Percentiles rank a stretch among this genome's conserved stretches.
Conservation (phyloP, 2,797 vertebrate species). For the Yasuhikotakia modesta region DNA sequence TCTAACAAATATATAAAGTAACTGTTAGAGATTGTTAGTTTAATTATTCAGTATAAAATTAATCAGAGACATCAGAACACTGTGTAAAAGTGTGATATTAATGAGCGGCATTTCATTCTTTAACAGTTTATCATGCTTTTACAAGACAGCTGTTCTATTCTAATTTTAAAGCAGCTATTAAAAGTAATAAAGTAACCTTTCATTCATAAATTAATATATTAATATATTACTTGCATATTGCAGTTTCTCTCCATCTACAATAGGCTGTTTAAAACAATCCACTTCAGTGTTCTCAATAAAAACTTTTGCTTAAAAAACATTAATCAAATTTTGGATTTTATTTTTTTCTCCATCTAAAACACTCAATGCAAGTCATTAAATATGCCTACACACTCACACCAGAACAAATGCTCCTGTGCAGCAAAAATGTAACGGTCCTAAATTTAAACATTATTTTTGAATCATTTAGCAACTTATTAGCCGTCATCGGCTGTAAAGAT, state of each 20-base stretch:
- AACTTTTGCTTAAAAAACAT: background rate
- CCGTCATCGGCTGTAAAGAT: constrained; percentile 36
- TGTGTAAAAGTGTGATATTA: background rate
- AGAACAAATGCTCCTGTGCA: background rate
- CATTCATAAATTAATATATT: background rate
- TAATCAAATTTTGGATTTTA: background rate
- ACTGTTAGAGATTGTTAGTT: background rate
- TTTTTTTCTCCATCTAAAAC: background rate
- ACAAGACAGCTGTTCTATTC: background rate
- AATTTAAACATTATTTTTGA: constrained; percentile 43
- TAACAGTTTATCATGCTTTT: background rate
- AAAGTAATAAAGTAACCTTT: background rate
- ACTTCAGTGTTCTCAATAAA: background rate
- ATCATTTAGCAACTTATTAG: constrained; percentile 48
- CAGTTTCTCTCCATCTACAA: background rate
- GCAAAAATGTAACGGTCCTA: constrained; percentile 2
- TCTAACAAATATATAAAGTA: no score
- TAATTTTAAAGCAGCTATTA: constrained; percentile 1
- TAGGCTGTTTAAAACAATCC: background rate
- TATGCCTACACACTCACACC: background rate
- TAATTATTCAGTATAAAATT: background rate
- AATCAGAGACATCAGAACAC: background rate
- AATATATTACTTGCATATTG: background rate
- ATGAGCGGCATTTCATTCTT: background rate
- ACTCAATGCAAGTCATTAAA: background rate